Evolutionary conservation across 37 sponge, comb jelly and placozoan genomes (phyloP).

Genomic region (Eunapius fragilis): DNA sequence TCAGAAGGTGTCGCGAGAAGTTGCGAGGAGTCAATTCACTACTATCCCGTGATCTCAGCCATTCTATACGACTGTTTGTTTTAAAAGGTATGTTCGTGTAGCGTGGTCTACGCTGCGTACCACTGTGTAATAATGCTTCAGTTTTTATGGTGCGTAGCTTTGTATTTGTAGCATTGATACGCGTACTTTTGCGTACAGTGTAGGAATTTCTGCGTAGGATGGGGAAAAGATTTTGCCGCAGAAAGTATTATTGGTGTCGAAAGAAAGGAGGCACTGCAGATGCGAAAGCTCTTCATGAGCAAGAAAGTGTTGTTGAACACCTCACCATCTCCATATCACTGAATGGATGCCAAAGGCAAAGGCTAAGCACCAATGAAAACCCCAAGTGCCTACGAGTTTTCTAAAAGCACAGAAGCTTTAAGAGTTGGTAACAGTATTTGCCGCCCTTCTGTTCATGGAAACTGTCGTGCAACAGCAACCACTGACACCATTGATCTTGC

Average conservation of each 20-base stretch:
- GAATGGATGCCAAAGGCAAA: slow-evolving; percentile 16
- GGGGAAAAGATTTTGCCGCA: not conserved
- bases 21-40: not conserved
- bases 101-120: not conserved
- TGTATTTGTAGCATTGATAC: not conserved
- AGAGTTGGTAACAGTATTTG: not conserved
- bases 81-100: not conserved
- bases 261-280: not conserved
- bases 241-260: not conserved
- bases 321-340: not conserved
- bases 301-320: not conserved
- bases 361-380: slow-evolving; percentile 15
- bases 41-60: not conserved
- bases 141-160: not conserved
- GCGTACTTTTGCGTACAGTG: not conserved
- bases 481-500: not conserved
- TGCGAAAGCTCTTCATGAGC: not conserved
- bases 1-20: not conserved
- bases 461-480: not conserved
- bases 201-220: not conserved
- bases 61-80: not conserved
- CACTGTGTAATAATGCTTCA: not conserved
- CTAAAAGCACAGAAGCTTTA: slow-evolving; percentile 1
- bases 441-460: slow-evolving; percentile 1
- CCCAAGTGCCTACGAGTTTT: slow-evolving; percentile 3